Conservation (phyloP, 2,888 invertebrate species). For the Diogma glabrata region DNA sequence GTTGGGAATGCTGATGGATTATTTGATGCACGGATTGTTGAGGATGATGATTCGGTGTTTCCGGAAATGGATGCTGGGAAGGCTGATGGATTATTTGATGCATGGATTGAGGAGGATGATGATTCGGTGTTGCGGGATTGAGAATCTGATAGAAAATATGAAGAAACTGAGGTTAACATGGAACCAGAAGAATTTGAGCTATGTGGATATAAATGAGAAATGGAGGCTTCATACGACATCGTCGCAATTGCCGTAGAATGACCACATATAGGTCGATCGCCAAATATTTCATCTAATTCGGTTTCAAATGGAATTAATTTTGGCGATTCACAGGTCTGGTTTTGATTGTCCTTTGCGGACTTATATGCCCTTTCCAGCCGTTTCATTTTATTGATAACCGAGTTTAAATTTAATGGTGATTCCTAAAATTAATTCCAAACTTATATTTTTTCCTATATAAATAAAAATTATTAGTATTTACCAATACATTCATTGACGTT, state of each 20-base stretch:
- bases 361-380: not conserved
- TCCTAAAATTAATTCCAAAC: not conserved
- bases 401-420: not conserved
- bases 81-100: too few relatives aligned
- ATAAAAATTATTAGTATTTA: not conserved
- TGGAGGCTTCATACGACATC: not conserved
- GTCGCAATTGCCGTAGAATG: not conserved
- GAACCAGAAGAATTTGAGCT: too few relatives aligned
- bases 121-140: too few relatives aligned
- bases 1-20: too few relatives aligned
- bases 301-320: not conserved
- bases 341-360: not conserved
- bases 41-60: too few relatives aligned
- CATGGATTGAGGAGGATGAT: too few relatives aligned
- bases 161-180: too few relatives aligned
- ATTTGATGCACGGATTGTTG: too few relatives aligned
- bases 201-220: not conserved
- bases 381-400: not conserved
- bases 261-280: not conserved
- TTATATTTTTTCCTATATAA: too few relatives aligned
- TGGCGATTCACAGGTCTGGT: not conserved
- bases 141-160: too few relatives aligned
- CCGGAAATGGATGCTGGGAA: too few relatives aligned
- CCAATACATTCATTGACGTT: not conserved
- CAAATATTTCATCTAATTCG: not conserved